Percentiles rank a stretch among this genome's conserved stretches.
Conservation (phyloP, 2,113 vertebrate genomes). For the Bettongia penicillata region DNA sequence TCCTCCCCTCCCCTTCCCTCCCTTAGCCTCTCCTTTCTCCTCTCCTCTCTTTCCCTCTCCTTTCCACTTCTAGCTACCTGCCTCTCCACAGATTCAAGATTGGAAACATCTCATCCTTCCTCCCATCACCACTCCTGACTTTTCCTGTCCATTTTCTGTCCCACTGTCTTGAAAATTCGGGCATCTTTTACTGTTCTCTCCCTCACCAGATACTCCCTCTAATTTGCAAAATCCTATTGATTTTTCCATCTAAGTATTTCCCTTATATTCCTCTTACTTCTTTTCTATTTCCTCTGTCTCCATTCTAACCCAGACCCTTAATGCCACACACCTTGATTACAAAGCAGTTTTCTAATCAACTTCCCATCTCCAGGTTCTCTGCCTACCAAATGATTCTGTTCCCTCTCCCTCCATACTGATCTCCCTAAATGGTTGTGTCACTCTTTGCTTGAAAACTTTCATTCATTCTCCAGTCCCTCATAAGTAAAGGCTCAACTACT, state of each 20-base stretch:
- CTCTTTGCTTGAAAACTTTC: background rate
- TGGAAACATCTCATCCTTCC: background rate
- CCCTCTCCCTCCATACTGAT: background rate
- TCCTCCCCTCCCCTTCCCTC: background rate
- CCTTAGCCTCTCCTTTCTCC: background rate
- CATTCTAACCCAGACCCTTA: background rate
- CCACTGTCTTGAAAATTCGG: background rate
- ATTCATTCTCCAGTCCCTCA: background rate
- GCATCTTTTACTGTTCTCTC: background rate
- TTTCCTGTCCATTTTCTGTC: background rate
- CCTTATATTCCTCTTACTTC: background rate
- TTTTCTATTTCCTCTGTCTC: background rate
- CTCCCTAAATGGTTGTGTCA: background rate
- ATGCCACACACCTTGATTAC: background rate
- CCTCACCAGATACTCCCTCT: background rate
- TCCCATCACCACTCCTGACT: background rate
- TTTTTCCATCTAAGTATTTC: background rate
- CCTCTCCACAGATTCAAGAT: background rate
- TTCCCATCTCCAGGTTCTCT: background rate
- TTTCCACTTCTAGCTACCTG: conserved; percentile 11
- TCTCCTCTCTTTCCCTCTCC: background rate
- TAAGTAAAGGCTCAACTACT: background rate
- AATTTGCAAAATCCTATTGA: background rate
- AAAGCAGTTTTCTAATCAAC: background rate
- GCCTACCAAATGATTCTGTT: background rate